Conservation (phyloP, 23 tunicate genomes). For the Styela clava region DNA sequence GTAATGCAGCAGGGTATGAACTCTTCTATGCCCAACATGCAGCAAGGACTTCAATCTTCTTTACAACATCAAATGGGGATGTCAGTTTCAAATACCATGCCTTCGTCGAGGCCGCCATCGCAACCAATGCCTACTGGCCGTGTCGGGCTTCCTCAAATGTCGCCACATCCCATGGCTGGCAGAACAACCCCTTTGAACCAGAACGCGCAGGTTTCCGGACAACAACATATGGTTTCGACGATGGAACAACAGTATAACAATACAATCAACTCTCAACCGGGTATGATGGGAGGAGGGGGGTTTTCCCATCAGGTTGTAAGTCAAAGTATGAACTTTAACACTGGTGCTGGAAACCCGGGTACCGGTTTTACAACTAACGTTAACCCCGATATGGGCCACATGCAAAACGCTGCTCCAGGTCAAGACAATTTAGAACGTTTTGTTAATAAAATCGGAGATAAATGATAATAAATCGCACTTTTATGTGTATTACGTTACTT, state of each 20-base stretch:
- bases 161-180: constrained; percentile 42
- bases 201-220: constrained; percentile 31
- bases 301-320: constrained; percentile 6
- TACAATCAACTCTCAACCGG: constrained; percentile 13
- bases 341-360: constrained; percentile 4
- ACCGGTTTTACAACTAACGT: neutral
- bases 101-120: constrained; percentile 47
- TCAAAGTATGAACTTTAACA: neutral
- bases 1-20: constrained; percentile 42
- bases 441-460: neutral
- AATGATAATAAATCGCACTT: neutral
- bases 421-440: constrained; percentile 4
- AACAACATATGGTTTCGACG: constrained; percentile 28
- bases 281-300: constrained; percentile 39
- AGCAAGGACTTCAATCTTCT: constrained; percentile 14
- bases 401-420: constrained; percentile 1
- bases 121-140: constrained; percentile 45
- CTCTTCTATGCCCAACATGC: constrained; percentile 46
- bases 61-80: constrained; percentile 36
- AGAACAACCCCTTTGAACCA: constrained; percentile 55
- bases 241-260: constrained; percentile 54
- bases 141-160: constrained; percentile 42
- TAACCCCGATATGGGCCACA: constrained; percentile 8
- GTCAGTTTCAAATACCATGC: constrained; percentile 8
- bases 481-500: neutral